Conservation (phyloP, 2,113 vertebrate species). For the Porphyrio hochstetteri region DNA sequence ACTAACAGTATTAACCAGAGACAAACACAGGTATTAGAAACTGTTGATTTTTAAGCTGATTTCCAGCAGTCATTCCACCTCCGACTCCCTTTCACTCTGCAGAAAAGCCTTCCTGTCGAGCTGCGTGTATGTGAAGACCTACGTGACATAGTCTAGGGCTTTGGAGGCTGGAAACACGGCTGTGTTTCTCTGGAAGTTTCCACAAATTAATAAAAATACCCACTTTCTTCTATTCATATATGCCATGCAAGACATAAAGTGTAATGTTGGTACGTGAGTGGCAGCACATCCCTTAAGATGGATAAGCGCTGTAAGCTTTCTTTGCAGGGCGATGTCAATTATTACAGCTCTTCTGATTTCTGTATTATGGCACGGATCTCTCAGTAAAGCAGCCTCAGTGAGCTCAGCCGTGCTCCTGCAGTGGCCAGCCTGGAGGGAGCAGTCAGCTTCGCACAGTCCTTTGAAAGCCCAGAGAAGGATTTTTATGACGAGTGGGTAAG, state of each 20-base stretch:
- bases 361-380: neutral
- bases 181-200: constrained; percentile 14
- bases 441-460: neutral
- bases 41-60: constrained; percentile 57
- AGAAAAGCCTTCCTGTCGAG: constrained; percentile 19
- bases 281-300: constrained; percentile 59
- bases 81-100: neutral
- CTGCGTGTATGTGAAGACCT: neutral
- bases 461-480: neutral
- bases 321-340: constrained; percentile 29
- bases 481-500: neutral
- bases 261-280: neutral
- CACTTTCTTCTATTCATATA: neutral
- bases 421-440: constrained; percentile 28
- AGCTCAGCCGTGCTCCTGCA: constrained; percentile 14
- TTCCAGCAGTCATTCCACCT: constrained; percentile 13
- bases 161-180: neutral
- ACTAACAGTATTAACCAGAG: constrained; percentile 57
- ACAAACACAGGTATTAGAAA: constrained; percentile 40
- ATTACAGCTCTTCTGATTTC: constrained; percentile 28
- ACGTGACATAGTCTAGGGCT: constrained; percentile 7
- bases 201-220: constrained; percentile 10
- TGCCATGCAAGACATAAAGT: neutral
- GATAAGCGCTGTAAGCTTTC: constrained; percentile 58
- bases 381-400: neutral